phyloP scores from a whole-genome alignment of 2,113 vertebrate genomes.

The Nerophis ophidion region DNA sequence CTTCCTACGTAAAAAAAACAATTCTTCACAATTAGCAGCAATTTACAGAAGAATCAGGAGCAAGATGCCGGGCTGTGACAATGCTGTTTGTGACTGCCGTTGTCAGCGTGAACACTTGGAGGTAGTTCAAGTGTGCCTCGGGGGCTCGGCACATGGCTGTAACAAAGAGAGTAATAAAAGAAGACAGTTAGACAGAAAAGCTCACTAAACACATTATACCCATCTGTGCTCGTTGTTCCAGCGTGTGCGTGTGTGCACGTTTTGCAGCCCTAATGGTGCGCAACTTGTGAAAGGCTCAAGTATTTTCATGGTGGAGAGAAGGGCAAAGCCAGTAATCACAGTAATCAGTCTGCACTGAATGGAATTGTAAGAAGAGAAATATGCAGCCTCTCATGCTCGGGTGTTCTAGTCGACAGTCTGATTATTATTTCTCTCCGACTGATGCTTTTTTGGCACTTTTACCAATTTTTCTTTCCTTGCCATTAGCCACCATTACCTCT shows the following conservation, averaged over 20 bases:
- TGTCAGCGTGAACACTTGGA: not conserved
- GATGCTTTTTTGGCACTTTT: slow-evolving; percentile 18
- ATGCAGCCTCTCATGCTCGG: slow-evolving; percentile 25
- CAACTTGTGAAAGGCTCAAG: slow-evolving; percentile 33
- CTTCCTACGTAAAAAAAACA: slow-evolving; percentile 11
- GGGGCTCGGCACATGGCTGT: slow-evolving; percentile 24
- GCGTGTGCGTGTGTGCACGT: slow-evolving; percentile 14
- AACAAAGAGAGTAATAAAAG: slow-evolving; percentile 35
- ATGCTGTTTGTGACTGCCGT: not conserved
- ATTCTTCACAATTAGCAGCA: not conserved
- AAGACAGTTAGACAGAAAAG: slow-evolving; percentile 28
- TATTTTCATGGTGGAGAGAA: slow-evolving; percentile 40
- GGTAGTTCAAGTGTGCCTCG: slow-evolving; percentile 34
- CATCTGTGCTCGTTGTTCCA: slow-evolving; percentile 36
- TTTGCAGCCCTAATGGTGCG: slow-evolving; percentile 11
- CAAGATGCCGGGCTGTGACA: not conserved
- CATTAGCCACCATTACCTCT: slow-evolving; percentile 31
- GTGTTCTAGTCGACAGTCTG: slow-evolving; percentile 32
- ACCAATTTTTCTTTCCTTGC: slow-evolving; percentile 9
- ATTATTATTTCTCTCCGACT: slow-evolving; percentile 34
- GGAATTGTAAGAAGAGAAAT: slow-evolving; percentile 36
- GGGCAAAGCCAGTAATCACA: slow-evolving; percentile 44
- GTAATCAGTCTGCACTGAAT: slow-evolving; percentile 45
- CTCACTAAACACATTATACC: slow-evolving; percentile 33
- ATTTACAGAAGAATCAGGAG: slow-evolving; percentile 13